Evolutionary conservation across 92 coral and sea anemone genomes (phyloP), one percentile per base, ranked within the genome.

Genomic region (Isaurus tuberculatus): DNA sequence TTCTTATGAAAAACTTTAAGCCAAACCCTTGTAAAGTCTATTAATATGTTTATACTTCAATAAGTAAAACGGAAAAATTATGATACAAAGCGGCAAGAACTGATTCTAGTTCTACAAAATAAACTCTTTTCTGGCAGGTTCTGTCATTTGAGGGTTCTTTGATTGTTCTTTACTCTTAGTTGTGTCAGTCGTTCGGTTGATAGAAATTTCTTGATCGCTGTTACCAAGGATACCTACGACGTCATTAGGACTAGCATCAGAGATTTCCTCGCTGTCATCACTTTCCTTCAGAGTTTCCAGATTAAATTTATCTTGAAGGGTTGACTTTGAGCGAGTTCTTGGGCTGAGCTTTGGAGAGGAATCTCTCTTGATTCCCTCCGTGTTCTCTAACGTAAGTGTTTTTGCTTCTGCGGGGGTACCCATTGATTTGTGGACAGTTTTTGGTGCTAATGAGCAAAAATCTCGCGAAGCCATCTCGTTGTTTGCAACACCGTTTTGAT

Each of bases 281-380:
- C 36, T 27, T 63, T 63, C 68, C 15, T 63, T 25, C 68, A 63
- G 68, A 25, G 68, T 63, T 63, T 63, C 68, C 11, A 63, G 31
- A 28, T 25, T 63, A 63, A 63, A 63, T 25, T 33, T 63, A 25
- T 63, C 68, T 63, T 63, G 68, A 25, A 63, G 68, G 19, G 1
- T 63, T 19, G 26, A 25, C 68, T 25, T 63, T 63, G 68, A 63
- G 68, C 28, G 68, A 63, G 19, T 63, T 63, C 19, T 63, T 14
- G 30, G 15, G 68, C 10, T 26, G 31, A 63, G 30, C 16, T 6
- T 14, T 10, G 26, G 68, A 63, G 68, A 63, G 26, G 68, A 27
- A 25, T 63, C 68, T 27, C 26, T 20, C 11, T 63, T 63, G 1
- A 4, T 26, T 63, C 16, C n/a, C 8, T 63, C 34, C 26, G 3